phyloP scores from a whole-genome alignment of 2,113 vertebrate genomes.

The Cyprinodon variegatus region DNA sequence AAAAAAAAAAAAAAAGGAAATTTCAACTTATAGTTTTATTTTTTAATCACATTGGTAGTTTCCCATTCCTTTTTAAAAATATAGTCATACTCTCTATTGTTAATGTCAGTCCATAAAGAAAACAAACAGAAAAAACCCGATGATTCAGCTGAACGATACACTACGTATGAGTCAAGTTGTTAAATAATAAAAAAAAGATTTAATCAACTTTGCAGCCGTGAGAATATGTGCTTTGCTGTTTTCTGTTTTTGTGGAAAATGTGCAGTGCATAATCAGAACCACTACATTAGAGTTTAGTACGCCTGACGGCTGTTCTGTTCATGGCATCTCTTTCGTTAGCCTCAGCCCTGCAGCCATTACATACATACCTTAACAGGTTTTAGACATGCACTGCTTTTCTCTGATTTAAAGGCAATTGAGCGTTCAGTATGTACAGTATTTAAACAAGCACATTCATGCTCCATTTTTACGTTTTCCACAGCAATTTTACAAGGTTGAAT shows the following conservation, averaged over 20 bases:
- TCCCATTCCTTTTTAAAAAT: neutral
- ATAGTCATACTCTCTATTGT: constrained; percentile 7
- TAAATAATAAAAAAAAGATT: constrained; percentile 32
- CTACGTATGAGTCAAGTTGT: constrained; percentile 2
- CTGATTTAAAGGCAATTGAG: neutral
- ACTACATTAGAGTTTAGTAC: neutral
- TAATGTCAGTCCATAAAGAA: neutral
- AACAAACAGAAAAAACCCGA: neutral
- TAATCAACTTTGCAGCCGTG: constrained; percentile 35
- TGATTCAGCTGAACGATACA: neutral
- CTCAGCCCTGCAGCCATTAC: constrained; percentile 1
- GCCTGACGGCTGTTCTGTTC: neutral
- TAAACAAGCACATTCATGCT: neutral
- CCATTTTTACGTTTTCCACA: neutral
- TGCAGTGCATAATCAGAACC: constrained; percentile 1
- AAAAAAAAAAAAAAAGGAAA: neutral
- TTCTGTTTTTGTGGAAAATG: constrained; percentile 34
- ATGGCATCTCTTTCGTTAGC: constrained; percentile 8
- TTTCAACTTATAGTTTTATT: neutral
- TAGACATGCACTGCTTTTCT: neutral
- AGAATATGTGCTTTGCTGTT: constrained; percentile 27
- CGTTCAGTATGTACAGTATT: neutral
- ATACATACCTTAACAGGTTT: neutral
- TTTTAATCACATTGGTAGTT: neutral
- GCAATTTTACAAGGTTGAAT: no score